Base-by-base conservation (phyloP, 2,797 vertebrate species). In the Siniperca obscura region DNA sequence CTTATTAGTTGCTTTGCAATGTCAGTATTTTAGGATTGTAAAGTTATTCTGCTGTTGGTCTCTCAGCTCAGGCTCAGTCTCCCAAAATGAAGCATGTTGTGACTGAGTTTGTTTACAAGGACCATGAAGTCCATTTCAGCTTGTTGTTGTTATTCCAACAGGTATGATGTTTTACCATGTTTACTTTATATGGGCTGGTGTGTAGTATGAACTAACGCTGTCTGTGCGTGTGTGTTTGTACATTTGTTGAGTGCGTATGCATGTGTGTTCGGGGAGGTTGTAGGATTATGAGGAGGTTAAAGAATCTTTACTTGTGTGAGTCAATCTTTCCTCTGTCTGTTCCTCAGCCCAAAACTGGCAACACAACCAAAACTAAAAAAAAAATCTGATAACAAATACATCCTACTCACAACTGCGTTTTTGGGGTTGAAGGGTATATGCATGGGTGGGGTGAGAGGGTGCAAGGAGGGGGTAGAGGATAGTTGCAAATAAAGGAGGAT, bases 131-230 rank as follows among this genome's bases (percentile, higher is more conserved):
- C 53, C 1, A 4, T 52, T 80, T 52, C 65, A 65, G 53, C 53
- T 66, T 72, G 66, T 76, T 87, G 78, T 71, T 88, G 73, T 85
- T 87, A 59, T 84, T 87, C 48, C 40, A 83, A 70, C 68, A 81
- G 57, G 50, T 72, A 81, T 82, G 70, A 86, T 83, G 82, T 65
- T 78, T 48, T 46, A 50, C 73, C 36, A 30, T 87, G 80, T 90
- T 90, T 80, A 77, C 83, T 83, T 76, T 70, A 56, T 52, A 69
- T 53, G 44, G 55, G 21, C 56, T 57, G 36, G 25, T 66, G 68
- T 40, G 57, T 62, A 55, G 57, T 66, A 68, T 74, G 40, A 84
- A 80, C 75, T 55, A 71, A 86, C 76, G 65, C 44, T 59, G 46
- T 62, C n/a, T 36, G 65, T 27, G 50, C 65, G 48, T 21, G 40